These are phyloP conservation scores for Leptodactylus fuscus DNA, from an alignment of 2,113 vertebrate species.

Conservation along the genomic window DNA sequence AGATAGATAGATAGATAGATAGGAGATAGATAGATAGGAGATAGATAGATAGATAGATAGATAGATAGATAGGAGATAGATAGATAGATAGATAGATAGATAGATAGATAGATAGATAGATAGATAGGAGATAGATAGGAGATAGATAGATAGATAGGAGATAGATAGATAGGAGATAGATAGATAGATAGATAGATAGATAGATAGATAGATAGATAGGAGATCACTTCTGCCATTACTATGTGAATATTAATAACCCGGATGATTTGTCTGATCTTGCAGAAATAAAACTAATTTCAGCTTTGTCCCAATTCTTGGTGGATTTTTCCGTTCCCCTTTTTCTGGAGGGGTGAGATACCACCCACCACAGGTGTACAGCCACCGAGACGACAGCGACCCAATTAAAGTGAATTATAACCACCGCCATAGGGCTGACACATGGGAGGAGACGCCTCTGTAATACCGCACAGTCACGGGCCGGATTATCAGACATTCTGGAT, in stretches of 20 bases:
- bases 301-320: slow-evolving; percentile 21
- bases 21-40: too few species aligned
- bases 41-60: too few species aligned
- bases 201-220: too few species aligned
- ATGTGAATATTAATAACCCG: slow-evolving; percentile 8
- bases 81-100: too few species aligned
- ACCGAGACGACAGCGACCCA: slow-evolving; percentile 10
- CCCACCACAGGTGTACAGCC: slow-evolving; percentile 44
- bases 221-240: not conserved
- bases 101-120: too few species aligned
- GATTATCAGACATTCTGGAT: not conserved
- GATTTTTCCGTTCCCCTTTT: not conserved
- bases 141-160: too few species aligned
- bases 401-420: slow-evolving; percentile 38
- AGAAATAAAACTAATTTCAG: slow-evolving; percentile 44
- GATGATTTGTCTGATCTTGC: slow-evolving; percentile 36
- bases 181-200: too few species aligned
- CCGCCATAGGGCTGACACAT: not conserved
- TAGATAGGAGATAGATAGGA: too few species aligned
- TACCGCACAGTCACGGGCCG: too few species aligned
- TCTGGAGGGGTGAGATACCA: slow-evolving; percentile 3
- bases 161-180: too few species aligned
- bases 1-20: too few species aligned
- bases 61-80: too few species aligned
- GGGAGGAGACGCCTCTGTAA: not conserved